Percentiles rank a stretch among this genome's conserved stretches.
phyloP scores from a whole-genome alignment of 2,113 vertebrate genomes.

The Acinonyx jubatus region DNA sequence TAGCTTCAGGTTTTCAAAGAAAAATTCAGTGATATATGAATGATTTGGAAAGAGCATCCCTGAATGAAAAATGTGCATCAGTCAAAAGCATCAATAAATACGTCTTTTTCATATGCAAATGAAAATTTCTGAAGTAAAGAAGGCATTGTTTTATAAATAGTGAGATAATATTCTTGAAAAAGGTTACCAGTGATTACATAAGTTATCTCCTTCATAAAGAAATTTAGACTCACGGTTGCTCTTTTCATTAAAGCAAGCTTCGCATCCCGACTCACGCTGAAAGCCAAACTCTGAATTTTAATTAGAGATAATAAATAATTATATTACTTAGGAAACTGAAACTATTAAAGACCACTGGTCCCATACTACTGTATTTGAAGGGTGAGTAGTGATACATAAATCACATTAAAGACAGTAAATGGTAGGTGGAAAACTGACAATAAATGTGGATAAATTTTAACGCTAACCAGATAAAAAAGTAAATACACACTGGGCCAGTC shows the following conservation, averaged over 20 bases:
- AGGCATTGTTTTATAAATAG: slow-evolving; percentile 91
- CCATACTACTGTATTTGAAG: slow-evolving; percentile 13
- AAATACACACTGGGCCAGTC: not conserved
- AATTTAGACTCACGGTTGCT: slow-evolving; percentile 88
- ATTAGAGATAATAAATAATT: slow-evolving; percentile 89
- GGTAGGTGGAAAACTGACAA: slow-evolving; percentile 10
- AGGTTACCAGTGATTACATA: slow-evolving; percentile 89
- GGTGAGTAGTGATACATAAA: slow-evolving; percentile 50
- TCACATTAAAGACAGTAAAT: slow-evolving; percentile 48
- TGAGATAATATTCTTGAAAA: slow-evolving; percentile 90
- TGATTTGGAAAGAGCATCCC: slow-evolving; percentile 78
- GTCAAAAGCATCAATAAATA: slow-evolving; percentile 87
- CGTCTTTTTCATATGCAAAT: slow-evolving; percentile 90
- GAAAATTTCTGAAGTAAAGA: slow-evolving; percentile 83
- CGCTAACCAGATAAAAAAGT: not conserved
- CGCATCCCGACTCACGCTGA: slow-evolving; percentile 82
- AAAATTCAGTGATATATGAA: slow-evolving; percentile 71
- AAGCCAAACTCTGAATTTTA: slow-evolving; percentile 89
- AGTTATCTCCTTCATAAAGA: slow-evolving; percentile 89
- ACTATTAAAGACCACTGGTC: slow-evolving; percentile 77
- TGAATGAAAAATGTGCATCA: slow-evolving; percentile 83
- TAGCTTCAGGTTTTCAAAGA: slow-evolving; percentile 64
- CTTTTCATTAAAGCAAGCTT: slow-evolving; percentile 89
- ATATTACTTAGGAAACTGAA: slow-evolving; percentile 84
- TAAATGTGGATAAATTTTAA: slow-evolving; percentile 44